Evolutionary conservation across 2,888 invertebrate species (phyloP).

Genomic region (Drosophila phalerata): DNA sequence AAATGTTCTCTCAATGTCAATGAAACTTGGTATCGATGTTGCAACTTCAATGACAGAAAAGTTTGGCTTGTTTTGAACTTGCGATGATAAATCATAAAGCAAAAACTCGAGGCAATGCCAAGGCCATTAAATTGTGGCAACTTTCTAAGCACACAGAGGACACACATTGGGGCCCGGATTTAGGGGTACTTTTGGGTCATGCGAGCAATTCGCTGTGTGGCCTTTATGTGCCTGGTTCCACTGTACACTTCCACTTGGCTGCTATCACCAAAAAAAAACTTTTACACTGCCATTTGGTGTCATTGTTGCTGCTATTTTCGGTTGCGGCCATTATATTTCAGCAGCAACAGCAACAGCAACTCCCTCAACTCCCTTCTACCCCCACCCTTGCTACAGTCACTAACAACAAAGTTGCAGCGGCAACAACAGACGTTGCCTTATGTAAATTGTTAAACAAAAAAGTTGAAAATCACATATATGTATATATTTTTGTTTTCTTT

Average conservation of each 20-base stretch:
- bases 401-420: slow-evolving; percentile 66
- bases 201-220: slow-evolving; percentile 8
- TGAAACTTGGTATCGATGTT: slow-evolving; percentile 12
- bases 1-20: neutral
- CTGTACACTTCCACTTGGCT: slow-evolving; percentile 51
- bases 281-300: slow-evolving; percentile 76
- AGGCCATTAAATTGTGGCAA: slow-evolving; percentile 44
- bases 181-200: neutral
- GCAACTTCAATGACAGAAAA: slow-evolving; percentile 15
- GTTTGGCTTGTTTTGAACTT: slow-evolving; percentile 9
- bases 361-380: slow-evolving; percentile 12
- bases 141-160: slow-evolving; percentile 39
- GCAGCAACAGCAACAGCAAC: slow-evolving; percentile 30
- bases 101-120: slow-evolving; percentile 38
- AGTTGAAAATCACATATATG: slow-evolving; percentile 20
- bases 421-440: slow-evolving; percentile 65
- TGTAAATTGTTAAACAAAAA: slow-evolving; percentile 64
- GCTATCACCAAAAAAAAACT: slow-evolving; percentile 65
- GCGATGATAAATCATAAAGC: slow-evolving; percentile 45
- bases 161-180: neutral
- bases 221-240: slow-evolving; percentile 36
- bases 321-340: slow-evolving; percentile 59
- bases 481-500: neutral
- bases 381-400: slow-evolving; percentile 8
- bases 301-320: slow-evolving; percentile 69